These are phyloP conservation scores for Chymomyza costata DNA, from an alignment of 1,140 invertebrate species.

Conservation along the genomic window DNA sequence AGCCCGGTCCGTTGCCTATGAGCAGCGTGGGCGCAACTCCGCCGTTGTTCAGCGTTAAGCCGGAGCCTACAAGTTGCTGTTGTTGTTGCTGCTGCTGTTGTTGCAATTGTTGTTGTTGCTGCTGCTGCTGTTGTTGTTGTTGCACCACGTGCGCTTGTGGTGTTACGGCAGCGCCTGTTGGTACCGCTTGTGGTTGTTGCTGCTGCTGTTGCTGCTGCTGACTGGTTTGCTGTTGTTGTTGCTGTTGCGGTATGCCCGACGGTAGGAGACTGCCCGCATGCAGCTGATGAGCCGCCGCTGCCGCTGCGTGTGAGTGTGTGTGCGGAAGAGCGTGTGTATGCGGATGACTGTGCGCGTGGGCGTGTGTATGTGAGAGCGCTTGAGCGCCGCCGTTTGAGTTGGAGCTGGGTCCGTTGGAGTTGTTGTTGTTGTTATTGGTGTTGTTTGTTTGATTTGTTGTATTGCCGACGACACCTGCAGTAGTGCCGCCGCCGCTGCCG, in stretches of 20 bases:
- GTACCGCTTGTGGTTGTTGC: slow-evolving; percentile 28
- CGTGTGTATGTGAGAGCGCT: slow-evolving; percentile 24
- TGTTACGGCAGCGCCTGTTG: slow-evolving; percentile 17
- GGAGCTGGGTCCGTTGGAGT: slow-evolving; percentile 30
- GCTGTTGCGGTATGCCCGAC: slow-evolving; percentile 37
- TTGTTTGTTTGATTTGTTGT: slow-evolving; percentile 30
- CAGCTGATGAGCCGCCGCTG: slow-evolving; percentile 54
- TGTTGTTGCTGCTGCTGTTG: slow-evolving; percentile 36
- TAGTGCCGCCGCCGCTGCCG: slow-evolving; percentile 72
- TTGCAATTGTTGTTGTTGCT: slow-evolving; percentile 39
- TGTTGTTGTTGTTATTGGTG: slow-evolving; percentile 32
- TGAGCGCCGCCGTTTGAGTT: slow-evolving; percentile 15
- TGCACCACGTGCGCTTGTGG: slow-evolving; percentile 7
- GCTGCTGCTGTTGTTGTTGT: slow-evolving; percentile 44
- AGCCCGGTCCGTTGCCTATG: slow-evolving; percentile 58
- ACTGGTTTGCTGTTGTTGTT: slow-evolving; percentile 45
- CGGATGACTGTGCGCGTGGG: slow-evolving; percentile 50
- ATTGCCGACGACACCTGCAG: slow-evolving; percentile 74
- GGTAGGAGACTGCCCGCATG: too few species aligned
- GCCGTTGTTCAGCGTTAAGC: slow-evolving; percentile 38
- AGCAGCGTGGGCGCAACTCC: slow-evolving; percentile 42
- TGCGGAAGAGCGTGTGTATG: slow-evolving; percentile 40
- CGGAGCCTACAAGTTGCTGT: slow-evolving; percentile 30
- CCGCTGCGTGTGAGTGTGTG: slow-evolving; percentile 34
- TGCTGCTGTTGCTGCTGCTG: slow-evolving; percentile 40